Conservation (phyloP, 1,140 invertebrate genomes). For the Aphidius gifuensis region DNA sequence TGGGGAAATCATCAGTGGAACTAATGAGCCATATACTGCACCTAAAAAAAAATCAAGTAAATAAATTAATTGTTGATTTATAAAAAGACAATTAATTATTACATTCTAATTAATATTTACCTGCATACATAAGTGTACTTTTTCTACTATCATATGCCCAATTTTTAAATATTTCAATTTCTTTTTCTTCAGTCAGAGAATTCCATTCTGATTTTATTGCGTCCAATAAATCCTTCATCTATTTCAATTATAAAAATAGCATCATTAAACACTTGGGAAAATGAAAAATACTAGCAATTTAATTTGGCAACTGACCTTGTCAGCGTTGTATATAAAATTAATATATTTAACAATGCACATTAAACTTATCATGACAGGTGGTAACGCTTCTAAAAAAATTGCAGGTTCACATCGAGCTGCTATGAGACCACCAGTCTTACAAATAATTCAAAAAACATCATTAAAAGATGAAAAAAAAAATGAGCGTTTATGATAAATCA, state of each 20-base stretch:
- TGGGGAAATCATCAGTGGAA: conserved; percentile 32
- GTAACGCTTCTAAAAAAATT: conserved; percentile 28
- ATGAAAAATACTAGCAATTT: neutral
- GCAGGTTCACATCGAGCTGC: conserved; percentile 27
- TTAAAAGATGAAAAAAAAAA: neutral
- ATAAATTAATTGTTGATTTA: neutral
- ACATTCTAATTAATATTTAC: conserved; percentile 24
- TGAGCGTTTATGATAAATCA: no score
- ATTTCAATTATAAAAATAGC: no score
- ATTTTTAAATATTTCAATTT: conserved; percentile 25
- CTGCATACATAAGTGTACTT: conserved; percentile 28
- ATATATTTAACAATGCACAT: conserved; percentile 32
- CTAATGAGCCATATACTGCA: conserved; percentile 33
- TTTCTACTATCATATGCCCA: conserved; percentile 30
- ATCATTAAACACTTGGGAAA: no score
- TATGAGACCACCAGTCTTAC: conserved; percentile 31
- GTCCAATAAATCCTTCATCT: conserved; percentile 31
- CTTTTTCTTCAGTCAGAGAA: conserved; percentile 14
- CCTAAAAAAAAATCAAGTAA: conserved; percentile 14
- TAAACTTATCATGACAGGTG: conserved; percentile 32
- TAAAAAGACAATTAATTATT: neutral
- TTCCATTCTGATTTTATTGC: conserved; percentile 32
- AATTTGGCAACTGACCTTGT: conserved; percentile 28
- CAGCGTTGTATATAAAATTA: conserved; percentile 32
- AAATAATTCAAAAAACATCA: neutral